phyloP scores from a whole-genome alignment of 1,140 invertebrate species.

The Aphidius ervi region DNA sequence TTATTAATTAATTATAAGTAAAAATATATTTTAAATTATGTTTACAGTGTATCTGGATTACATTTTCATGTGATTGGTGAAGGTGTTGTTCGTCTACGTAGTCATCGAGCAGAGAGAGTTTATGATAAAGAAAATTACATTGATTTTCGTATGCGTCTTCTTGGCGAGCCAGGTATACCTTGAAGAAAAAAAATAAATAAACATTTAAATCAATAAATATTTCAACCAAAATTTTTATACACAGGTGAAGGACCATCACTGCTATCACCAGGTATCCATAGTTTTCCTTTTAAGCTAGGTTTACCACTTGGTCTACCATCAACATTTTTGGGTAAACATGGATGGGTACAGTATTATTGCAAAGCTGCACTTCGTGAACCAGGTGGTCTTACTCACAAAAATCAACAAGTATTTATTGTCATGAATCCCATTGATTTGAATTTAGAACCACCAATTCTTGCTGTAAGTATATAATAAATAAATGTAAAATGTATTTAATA shows the following conservation, averaged over 20 bases:
- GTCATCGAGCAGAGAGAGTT: conserved; percentile 74
- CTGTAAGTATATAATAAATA: conserved; percentile 78
- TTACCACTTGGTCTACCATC: conserved; percentile 85
- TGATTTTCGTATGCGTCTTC: conserved; percentile 87
- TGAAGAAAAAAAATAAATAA: conserved; percentile 28
- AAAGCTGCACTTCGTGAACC: conserved; percentile 86
- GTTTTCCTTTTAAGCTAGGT: conserved; percentile 91
- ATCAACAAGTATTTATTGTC: conserved; percentile 94
- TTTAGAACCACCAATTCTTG: conserved; percentile 79
- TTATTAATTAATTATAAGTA: background rate
- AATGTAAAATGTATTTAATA: background rate
- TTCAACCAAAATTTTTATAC: conserved; percentile 18
- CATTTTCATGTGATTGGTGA: conserved; percentile 93
- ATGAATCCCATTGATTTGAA: conserved; percentile 95
- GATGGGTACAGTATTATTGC: conserved; percentile 94
- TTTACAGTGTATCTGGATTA: conserved; percentile 62
- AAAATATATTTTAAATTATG: conserved; percentile 4
- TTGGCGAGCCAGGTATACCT: conserved; percentile 85
- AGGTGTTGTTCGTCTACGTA: conserved; percentile 78
- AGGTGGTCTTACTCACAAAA: conserved; percentile 87
- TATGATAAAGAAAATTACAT: conserved; percentile 93
- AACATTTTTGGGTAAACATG: conserved; percentile 89
- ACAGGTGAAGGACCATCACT: conserved; percentile 75
- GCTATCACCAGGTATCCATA: conserved; percentile 90
- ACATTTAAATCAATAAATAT: background rate